These are phyloP conservation scores for Malurus cyaneus DNA, from an alignment of 2,113 vertebrate genomes.

Conservation along the genomic window DNA sequence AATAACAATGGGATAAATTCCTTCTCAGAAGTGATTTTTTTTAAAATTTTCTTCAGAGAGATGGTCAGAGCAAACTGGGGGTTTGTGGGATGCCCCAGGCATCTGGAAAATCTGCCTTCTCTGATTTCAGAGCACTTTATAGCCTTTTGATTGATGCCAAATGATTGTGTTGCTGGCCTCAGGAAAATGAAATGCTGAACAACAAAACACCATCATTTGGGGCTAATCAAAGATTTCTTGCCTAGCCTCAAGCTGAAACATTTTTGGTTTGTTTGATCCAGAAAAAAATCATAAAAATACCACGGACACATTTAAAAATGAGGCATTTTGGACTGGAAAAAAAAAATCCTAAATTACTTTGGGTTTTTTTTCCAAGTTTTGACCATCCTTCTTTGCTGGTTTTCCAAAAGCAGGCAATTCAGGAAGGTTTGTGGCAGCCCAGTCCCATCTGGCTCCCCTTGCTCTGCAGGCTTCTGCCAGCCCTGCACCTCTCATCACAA, in stretches of 20 bases:
- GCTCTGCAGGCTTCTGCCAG: background rate
- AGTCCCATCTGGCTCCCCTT: fast-evolving
- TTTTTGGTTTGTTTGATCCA: constrained; percentile 5
- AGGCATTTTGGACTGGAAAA: background rate
- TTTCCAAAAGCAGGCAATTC: background rate
- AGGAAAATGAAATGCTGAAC: constrained; percentile 7
- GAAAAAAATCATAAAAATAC: background rate
- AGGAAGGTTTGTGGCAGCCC: background rate
- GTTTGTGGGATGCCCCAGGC: background rate
- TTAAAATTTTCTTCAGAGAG: background rate
- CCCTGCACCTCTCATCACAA: background rate
- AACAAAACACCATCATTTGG: constrained; percentile 35
- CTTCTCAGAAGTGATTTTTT: background rate
- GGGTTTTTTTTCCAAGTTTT: constrained; percentile 13
- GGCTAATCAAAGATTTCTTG: constrained; percentile 22
- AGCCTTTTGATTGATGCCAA: background rate
- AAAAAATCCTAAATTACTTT: background rate
- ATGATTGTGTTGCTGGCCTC: constrained; percentile 16
- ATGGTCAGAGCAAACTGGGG: background rate
- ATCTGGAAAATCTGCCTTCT: background rate
- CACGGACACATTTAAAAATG: background rate
- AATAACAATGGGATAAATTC: background rate
- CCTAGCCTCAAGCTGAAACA: background rate
- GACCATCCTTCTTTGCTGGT: background rate
- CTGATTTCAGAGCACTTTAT: background rate